A percentile compares a stretch with the other conserved stretches of the same genome.
phyloP scores from a whole-genome alignment of 2,888 invertebrate species.

The Ischnus inquisitorius region DNA sequence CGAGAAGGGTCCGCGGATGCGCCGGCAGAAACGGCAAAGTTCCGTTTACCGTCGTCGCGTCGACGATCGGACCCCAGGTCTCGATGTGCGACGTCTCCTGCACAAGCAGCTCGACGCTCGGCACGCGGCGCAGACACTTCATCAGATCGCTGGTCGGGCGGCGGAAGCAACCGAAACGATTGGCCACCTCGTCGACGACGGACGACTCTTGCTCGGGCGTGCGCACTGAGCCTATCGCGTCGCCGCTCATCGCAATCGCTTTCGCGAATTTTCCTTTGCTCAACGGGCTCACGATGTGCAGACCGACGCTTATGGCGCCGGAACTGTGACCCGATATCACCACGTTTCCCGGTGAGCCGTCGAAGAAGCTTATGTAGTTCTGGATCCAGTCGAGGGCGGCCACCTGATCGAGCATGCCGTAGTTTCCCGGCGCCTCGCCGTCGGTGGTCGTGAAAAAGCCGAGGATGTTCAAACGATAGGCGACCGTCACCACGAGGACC shows the following conservation, averaged over 20 bases:
- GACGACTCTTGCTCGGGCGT: constrained; percentile 88
- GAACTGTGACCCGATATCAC: constrained; percentile 93
- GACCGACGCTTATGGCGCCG: constrained; percentile 92
- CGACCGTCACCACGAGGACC: constrained; percentile 92
- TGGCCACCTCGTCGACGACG: constrained; percentile 89
- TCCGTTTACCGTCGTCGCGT: constrained; percentile 89
- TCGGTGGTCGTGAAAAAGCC: constrained; percentile 94
- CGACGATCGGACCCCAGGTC: constrained; percentile 93
- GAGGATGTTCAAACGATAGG: constrained; percentile 93
- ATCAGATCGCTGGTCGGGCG: constrained; percentile 90
- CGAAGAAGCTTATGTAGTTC: constrained; percentile 91
- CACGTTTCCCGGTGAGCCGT: constrained; percentile 91
- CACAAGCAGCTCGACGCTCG: constrained; percentile 87
- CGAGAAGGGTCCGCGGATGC: constrained; percentile 88
- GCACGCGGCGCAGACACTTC: constrained; percentile 89
- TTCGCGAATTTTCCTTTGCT: constrained; percentile 89
- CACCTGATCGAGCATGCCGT: constrained; percentile 93
- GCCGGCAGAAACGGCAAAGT: constrained; percentile 89
- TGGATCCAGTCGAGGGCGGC: constrained; percentile 93
- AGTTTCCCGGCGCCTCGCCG: constrained; percentile 92
- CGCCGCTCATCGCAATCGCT: constrained; percentile 94
- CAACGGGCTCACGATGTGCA: constrained; percentile 89
- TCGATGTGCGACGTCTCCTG: constrained; percentile 87
- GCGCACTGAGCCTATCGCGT: constrained; percentile 89
- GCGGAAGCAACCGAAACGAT: constrained; percentile 90